phyloP scores from a whole-genome alignment of 2,888 invertebrate genomes.

The Meghimatium bilineatum region DNA sequence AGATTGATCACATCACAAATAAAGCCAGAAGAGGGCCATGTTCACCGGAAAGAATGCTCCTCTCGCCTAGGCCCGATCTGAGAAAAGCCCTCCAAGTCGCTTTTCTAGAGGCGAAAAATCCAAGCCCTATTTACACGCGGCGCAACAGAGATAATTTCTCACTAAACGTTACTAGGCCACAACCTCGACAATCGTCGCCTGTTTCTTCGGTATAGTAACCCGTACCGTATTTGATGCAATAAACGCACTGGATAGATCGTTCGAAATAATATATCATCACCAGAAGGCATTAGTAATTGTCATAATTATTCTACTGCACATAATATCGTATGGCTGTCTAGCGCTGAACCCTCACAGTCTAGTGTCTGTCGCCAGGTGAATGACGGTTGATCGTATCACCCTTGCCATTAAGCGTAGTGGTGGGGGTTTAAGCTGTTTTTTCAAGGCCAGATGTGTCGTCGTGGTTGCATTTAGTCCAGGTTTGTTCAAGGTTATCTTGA shows the following conservation, averaged over 20 bases:
- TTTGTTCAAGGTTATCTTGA: no score
- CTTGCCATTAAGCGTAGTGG: no score
- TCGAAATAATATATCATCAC: not conserved
- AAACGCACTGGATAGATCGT: not conserved
- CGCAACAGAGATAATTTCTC: slow-evolving; percentile 33
- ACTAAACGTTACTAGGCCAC: slow-evolving; percentile 38
- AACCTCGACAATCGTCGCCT: slow-evolving; percentile 18
- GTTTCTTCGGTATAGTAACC: not conserved
- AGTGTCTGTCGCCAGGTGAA: no score
- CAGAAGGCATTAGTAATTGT: no score
- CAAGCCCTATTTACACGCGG: slow-evolving; percentile 26
- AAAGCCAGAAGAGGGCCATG: not conserved
- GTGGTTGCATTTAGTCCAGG: no score
- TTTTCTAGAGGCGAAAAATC: slow-evolving; percentile 14
- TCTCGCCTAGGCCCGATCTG: slow-evolving; percentile 32
- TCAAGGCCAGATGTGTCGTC: no score
- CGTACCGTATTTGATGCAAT: not conserved
- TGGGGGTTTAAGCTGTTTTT: no score
- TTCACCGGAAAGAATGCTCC: slow-evolving; percentile 24
- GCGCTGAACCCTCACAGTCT: no score
- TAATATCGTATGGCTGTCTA: no score
- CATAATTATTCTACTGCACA: no score
- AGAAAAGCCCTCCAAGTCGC: slow-evolving; percentile 29
- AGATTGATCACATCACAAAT: not conserved
- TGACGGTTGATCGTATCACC: no score